Conservation (phyloP, 2,113 vertebrate genomes). For the Jacana jacana region DNA sequence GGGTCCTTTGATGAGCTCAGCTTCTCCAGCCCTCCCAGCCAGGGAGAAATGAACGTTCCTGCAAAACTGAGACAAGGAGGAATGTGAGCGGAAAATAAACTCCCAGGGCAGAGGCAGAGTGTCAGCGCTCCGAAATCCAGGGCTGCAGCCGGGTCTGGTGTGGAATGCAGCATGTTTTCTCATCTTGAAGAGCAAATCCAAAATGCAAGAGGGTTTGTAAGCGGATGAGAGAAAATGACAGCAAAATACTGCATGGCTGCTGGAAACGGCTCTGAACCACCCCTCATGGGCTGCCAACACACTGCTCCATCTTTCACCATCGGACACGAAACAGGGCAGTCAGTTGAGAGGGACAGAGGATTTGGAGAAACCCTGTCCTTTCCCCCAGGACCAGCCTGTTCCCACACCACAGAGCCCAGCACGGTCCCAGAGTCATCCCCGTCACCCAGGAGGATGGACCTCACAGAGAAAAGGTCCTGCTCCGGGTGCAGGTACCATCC, state of each 20-base stretch:
- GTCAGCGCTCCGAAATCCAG: not conserved
- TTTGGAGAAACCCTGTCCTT: not conserved
- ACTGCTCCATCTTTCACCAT: not conserved
- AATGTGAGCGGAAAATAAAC: not conserved
- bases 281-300: rapidly evolving
- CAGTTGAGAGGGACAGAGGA: not conserved
- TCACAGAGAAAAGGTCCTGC: not conserved
- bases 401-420: rapidly evolving
- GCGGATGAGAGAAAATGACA: not conserved
- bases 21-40: not conserved
- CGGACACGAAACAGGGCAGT: not conserved
- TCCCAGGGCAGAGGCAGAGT: not conserved
- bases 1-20: conserved; percentile 21
- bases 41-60: not conserved
- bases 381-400: not conserved
- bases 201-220: not conserved
- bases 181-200: not conserved
- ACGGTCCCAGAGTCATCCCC: not conserved
- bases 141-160: not conserved
- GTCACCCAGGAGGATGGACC: not conserved
- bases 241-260: rapidly evolving
- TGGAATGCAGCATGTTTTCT: not conserved
- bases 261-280: not conserved
- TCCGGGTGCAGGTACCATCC: not conserved
- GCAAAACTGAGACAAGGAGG: not conserved